Evolutionary conservation across 1,140 invertebrate species (phyloP).

Genomic region (Nilaparvata lugens): DNA sequence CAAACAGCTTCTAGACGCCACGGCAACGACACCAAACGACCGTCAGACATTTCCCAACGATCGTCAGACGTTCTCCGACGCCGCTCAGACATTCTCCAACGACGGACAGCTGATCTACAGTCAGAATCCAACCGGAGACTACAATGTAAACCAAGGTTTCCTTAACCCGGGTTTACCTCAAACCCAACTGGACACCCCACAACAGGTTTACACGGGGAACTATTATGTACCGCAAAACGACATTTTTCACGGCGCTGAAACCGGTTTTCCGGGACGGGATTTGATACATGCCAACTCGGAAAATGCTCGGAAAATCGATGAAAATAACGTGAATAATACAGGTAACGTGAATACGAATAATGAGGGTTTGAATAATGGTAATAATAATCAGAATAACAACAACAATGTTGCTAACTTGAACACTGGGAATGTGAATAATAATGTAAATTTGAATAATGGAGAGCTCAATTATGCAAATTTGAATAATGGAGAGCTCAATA

Average conservation of each 20-base stretch:
- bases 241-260: conserved; percentile 14
- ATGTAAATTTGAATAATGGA: no score
- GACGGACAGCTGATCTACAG: background rate
- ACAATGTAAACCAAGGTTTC: background rate
- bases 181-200: background rate
- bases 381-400: background rate
- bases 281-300: background rate
- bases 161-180: background rate
- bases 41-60: no score
- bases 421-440: no score
- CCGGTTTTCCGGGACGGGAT: conserved; percentile 3
- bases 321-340: background rate
- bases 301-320: background rate
- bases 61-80: background rate
- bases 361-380: background rate
- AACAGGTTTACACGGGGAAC: conserved; percentile 1
- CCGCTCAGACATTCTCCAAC: background rate
- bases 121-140: no score
- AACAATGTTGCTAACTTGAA: no score
- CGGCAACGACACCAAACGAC: background rate
- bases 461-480: no score
- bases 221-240: conserved; percentile 2
- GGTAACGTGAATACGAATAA: background rate
- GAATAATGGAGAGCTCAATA: no score
- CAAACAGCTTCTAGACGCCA: conserved; percentile 39